A percentile compares a stretch with the other conserved stretches of the same genome.
Conservation (phyloP, 2,113 vertebrate genomes). For the Burhinus oedicnemus region DNA sequence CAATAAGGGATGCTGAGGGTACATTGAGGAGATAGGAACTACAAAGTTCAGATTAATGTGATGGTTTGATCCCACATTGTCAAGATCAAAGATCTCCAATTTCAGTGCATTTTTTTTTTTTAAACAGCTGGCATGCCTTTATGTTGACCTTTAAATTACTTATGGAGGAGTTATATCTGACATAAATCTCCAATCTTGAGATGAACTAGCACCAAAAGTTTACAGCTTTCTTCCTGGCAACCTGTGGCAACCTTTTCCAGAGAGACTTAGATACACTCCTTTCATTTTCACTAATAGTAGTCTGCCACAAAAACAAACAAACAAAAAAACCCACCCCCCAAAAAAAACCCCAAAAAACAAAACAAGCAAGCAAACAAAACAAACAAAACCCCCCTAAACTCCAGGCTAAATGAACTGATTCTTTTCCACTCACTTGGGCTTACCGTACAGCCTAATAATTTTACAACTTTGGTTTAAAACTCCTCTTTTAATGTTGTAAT, state of each 20-base stretch:
- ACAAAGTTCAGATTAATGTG: not conserved
- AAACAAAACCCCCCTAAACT: not conserved
- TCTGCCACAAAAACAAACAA: not conserved
- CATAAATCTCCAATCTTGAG: not conserved
- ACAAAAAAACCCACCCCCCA: too few species aligned
- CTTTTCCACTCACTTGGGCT: not conserved
- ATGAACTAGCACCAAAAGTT: not conserved
- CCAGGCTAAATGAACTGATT: not conserved
- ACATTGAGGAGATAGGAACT: not conserved
- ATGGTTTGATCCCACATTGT: not conserved
- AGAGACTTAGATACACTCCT: not conserved
- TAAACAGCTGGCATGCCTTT: not conserved
- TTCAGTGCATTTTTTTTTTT: not conserved
- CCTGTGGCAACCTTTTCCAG: not conserved
- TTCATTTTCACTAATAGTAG: not conserved
- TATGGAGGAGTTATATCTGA: not conserved
- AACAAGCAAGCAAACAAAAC: too few species aligned
- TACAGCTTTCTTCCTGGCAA: not conserved
- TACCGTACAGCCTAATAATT: not conserved
- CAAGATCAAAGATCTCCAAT: constrained; percentile 1
- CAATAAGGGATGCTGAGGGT: not conserved
- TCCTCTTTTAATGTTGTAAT: not conserved
- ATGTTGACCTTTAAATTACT: not conserved
- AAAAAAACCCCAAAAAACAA: too few species aligned
- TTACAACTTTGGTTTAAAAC: not conserved